Percentiles rank a stretch among this genome's conserved stretches.
Conservation (phyloP, 2,113 vertebrate species). For the Anser cygnoides region DNA sequence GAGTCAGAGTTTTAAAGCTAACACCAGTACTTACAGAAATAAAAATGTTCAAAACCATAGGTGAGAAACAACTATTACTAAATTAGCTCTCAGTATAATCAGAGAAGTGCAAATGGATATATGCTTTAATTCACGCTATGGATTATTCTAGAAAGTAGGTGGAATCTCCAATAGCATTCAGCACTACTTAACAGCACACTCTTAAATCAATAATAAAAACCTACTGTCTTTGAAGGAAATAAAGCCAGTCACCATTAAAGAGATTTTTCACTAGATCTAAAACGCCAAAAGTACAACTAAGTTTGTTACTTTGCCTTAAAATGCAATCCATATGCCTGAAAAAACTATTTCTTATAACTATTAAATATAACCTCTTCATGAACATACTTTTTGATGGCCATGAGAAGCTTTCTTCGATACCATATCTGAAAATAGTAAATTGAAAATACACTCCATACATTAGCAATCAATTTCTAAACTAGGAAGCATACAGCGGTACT, state of each 20-base stretch:
- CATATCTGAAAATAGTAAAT: conserved; percentile 19
- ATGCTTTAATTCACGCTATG: not conserved
- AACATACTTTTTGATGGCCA: not conserved
- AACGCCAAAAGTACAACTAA: not conserved
- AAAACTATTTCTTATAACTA: not conserved
- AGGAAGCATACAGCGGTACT: conserved; percentile 16
- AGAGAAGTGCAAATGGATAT: not conserved
- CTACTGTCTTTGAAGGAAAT: not conserved
- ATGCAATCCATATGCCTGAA: not conserved
- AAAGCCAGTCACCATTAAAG: not conserved
- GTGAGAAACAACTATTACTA: not conserved
- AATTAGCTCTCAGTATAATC: not conserved
- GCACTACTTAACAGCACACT: not conserved
- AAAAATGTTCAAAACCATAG: not conserved
- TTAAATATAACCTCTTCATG: not conserved
- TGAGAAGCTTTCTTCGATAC: not conserved
- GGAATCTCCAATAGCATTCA: not conserved
- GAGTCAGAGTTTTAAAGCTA: not conserved
- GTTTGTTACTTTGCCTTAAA: not conserved
- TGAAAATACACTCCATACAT: conserved; percentile 9
- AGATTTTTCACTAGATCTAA: too few relatives aligned
- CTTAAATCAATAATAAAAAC: not conserved
- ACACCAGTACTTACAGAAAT: not conserved
- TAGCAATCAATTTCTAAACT: conserved; percentile 32
- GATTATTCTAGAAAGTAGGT: not conserved